Percentiles rank a stretch among this genome's conserved stretches.
phyloP scores from a whole-genome alignment of 2,888 invertebrate genomes.

The Sminthurinus aureus region DNA sequence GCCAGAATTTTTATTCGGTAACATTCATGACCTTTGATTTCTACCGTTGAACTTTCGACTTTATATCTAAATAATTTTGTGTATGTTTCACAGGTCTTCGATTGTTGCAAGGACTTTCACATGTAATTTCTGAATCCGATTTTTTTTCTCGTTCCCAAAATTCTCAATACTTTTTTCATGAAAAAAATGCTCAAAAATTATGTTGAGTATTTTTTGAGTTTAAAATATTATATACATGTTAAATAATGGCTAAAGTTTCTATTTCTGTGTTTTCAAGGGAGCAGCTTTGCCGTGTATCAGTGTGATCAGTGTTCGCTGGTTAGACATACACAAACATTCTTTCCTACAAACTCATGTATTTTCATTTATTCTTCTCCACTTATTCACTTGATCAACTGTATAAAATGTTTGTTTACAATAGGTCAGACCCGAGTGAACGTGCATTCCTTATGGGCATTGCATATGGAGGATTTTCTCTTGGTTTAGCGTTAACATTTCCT shows the following conservation, averaged over 20 bases:
- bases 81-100: constrained; percentile 60
- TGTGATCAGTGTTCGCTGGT: constrained; percentile 61
- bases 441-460: constrained; percentile 62
- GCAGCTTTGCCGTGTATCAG: constrained; percentile 58
- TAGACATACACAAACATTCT: neutral
- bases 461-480: constrained; percentile 65
- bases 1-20: constrained; percentile 60
- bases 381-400: neutral
- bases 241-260: neutral
- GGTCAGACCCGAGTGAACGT: constrained; percentile 64
- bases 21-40: constrained; percentile 52
- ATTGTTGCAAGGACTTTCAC: constrained; percentile 65
- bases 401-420: constrained; percentile 7
- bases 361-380: neutral
- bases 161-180: no score
- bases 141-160: no score
- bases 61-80: neutral
- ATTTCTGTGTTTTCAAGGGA: constrained; percentile 47
- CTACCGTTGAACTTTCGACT: neutral
- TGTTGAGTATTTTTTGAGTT: no score
- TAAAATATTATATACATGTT: no score
- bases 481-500: constrained; percentile 67
- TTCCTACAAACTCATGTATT: neutral
- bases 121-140: constrained; percentile 62
- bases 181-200: no score